phyloP scores from a whole-genome alignment of 2,797 vertebrate genomes.

The Semaprochilodus insignis region DNA sequence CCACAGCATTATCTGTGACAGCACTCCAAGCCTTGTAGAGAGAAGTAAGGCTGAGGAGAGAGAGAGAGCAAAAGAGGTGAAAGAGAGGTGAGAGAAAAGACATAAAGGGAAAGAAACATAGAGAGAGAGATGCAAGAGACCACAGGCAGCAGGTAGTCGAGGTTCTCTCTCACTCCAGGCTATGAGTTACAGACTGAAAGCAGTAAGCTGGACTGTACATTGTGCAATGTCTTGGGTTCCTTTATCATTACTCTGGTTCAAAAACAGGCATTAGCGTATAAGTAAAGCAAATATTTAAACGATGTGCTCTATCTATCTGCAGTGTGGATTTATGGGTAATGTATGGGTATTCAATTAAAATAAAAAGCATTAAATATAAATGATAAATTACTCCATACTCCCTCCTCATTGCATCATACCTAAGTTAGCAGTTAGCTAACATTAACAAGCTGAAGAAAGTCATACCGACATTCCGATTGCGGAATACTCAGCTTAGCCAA shows the following conservation, averaged over 20 bases:
- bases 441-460: no score
- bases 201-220: not conserved
- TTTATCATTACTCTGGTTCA: not conserved
- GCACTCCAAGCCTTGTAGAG: constrained; percentile 27
- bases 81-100: no score
- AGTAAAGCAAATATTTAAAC: no score
- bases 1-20: constrained; percentile 35
- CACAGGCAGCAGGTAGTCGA: no score
- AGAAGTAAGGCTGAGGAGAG: not conserved
- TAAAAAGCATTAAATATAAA: not conserved
- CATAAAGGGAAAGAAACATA: no score
- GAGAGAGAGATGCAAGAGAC: no score
- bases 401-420: no score
- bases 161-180: not conserved
- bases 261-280: not conserved
- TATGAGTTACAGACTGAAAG: not conserved
- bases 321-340: no score
- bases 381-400: not conserved
- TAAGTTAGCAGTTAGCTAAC: no score
- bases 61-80: not conserved
- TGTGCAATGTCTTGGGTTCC: not conserved
- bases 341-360: not conserved
- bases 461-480: no score
- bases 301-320: no score
- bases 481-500: no score